Base-by-base conservation (phyloP, 2,797 vertebrate genomes). In the Esox lucius region DNA sequence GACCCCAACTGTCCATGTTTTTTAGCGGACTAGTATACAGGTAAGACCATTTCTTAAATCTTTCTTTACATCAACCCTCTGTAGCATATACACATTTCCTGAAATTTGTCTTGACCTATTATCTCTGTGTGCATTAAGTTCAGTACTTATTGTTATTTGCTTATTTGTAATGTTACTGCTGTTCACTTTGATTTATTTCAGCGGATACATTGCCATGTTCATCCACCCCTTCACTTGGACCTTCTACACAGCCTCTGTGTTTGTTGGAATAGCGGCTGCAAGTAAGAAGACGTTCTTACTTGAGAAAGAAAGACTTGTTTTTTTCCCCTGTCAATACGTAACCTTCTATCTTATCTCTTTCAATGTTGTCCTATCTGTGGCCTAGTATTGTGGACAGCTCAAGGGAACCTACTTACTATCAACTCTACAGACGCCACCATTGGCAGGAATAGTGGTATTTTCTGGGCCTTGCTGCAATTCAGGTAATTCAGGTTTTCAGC, bases 401-500 rank as follows among this genome's bases (percentile, higher is more conserved):
- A 99, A 86, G 98, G 98, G 73, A 96, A 96, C 65, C 95, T 98
- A 35, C 91, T 99, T 56, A 94, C 97, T 56, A 93, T 97, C 83
- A 99, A 99, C 91, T 99, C 98, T 39, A 92, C 93, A 31, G 96
- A 97, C 73, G 76, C 82, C 74, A 98, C 95, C 53, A 98, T 99
- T 15, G 97, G 97, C 12, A 95, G 97, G 33, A 98, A 99, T 88
- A 99, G 97, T 66, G 97, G 98, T 0, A 94, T 99, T 62, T 99
- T 99, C 75, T 99, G 98, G 98, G 96, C 98, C 0, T 93, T 99
- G 74, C 87, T 99, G 51, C 98, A 99, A 84, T 98, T 93, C 81
- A 99, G 97, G 98, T 98, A 85, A 73, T 73, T 1, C 0, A 28
- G 4, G 62, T 65, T 33, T 42, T 42, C 49, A 22, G 4, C 22